These are phyloP conservation scores for Cryptotermes secundus DNA, from an alignment of 1,140 invertebrate genomes.

Conservation along the genomic window DNA sequence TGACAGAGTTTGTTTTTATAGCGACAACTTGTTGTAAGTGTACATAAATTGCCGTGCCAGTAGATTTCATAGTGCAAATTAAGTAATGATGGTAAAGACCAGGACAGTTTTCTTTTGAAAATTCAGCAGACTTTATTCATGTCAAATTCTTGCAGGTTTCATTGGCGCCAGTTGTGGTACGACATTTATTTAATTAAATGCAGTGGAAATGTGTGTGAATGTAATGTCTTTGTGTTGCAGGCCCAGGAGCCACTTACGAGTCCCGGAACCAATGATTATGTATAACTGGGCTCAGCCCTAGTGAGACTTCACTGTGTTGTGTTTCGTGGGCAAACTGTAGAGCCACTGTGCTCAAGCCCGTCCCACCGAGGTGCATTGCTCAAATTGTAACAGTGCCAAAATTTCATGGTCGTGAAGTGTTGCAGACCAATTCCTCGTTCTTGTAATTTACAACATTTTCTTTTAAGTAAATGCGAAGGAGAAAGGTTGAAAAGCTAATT, in stretches of 20 bases:
- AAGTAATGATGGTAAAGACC: too few relatives aligned
- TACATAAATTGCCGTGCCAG: too few relatives aligned
- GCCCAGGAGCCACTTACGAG: constrained; percentile 71
- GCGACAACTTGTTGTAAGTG: too few relatives aligned
- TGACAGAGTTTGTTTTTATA: too few relatives aligned
- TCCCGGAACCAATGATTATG: constrained; percentile 70
- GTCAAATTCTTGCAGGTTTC: background rate
- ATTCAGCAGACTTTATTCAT: too few relatives aligned
- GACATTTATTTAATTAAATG: too few relatives aligned
- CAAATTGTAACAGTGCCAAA: background rate
- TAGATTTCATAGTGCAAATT: too few relatives aligned
- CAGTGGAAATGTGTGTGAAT: too few relatives aligned
- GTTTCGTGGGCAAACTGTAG: background rate
- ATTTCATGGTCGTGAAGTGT: background rate
- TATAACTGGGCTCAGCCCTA: constrained; percentile 46
- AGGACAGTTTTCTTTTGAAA: too few relatives aligned
- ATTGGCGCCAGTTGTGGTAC: too few relatives aligned
- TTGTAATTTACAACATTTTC: background rate
- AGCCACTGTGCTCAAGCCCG: background rate
- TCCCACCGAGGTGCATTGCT: background rate
- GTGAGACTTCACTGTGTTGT: background rate
- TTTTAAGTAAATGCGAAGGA: background rate
- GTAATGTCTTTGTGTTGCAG: constrained; percentile 51
- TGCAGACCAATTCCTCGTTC: background rate
- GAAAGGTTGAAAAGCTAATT: background rate